Evolutionary conservation across 35 echinoderm and acorn worm genomes (phyloP).

Genomic region (Apostichopus parvimensis): DNA sequence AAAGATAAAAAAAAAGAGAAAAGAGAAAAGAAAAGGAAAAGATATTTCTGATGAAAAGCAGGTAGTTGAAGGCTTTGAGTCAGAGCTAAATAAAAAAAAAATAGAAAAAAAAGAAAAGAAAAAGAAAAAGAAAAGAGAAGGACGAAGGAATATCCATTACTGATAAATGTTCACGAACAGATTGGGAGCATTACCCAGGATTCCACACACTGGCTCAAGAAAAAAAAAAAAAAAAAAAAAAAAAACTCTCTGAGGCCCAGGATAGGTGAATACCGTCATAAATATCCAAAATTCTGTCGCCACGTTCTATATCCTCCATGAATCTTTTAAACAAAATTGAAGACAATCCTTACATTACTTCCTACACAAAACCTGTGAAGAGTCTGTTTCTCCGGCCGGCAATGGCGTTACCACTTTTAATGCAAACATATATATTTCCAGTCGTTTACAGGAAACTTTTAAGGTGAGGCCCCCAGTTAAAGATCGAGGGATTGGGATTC

Average conservation of each 20-base stretch:
- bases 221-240: not conserved
- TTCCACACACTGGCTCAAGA: not conserved
- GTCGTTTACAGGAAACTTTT: conserved; percentile 51
- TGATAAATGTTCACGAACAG: conserved; percentile 48
- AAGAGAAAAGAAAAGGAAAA: conserved; percentile 31
- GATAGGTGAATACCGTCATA: conserved; percentile 48
- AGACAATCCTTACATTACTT: conserved; percentile 42
- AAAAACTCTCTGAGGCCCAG: conserved; percentile 26
- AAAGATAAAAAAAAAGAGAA: not conserved
- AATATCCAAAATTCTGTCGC: conserved; percentile 48
- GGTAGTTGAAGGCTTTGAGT: conserved; percentile 42
- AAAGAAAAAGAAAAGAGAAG: too few relatives aligned
- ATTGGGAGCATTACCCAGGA: conserved; percentile 42
- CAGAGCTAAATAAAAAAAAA: conserved; percentile 31
- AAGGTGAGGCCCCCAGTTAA: conserved; percentile 46
- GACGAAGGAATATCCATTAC: conserved; percentile 20
- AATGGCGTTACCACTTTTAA: conserved; percentile 49
- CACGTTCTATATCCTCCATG: conserved; percentile 46
- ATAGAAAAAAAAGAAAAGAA: too few relatives aligned
- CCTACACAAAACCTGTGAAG: conserved; percentile 14
- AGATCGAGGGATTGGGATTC: conserved; percentile 40
- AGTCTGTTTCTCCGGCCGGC: conserved; percentile 10
- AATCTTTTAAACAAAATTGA: conserved; percentile 55
- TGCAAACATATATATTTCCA: conserved; percentile 53
- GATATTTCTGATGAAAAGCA: conserved; percentile 53